These are phyloP conservation scores for Athene noctua DNA, from an alignment of 2,113 vertebrate genomes.

Conservation along the genomic window DNA sequence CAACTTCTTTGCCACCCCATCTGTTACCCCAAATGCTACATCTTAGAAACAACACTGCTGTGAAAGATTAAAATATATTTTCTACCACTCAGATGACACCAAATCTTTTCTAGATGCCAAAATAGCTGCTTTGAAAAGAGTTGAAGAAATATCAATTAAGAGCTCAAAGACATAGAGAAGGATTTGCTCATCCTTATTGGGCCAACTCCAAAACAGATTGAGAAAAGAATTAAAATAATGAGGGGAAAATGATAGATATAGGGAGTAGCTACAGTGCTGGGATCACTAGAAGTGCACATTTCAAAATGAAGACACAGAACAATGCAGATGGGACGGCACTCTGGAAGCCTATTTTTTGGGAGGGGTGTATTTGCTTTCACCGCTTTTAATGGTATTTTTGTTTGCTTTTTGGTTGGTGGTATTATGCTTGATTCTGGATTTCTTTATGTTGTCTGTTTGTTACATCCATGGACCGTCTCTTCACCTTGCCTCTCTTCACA, in stretches of 20 bases:
- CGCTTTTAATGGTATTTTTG: neutral
- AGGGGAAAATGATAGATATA: slow-evolving; percentile 76
- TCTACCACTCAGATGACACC: slow-evolving; percentile 87
- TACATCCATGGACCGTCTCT: neutral
- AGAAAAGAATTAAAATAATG: slow-evolving; percentile 83
- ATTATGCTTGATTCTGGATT: neutral
- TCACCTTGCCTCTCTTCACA: neutral
- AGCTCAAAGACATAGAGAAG: slow-evolving; percentile 83
- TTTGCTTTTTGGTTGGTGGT: neutral
- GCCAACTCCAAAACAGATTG: slow-evolving; percentile 84
- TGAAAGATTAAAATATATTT: slow-evolving; percentile 89
- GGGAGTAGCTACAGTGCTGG: slow-evolving; percentile 71
- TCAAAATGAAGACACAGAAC: slow-evolving; percentile 68
- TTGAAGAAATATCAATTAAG: slow-evolving; percentile 88
- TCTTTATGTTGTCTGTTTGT: neutral
- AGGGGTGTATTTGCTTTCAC: neutral
- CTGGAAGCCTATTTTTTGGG: slow-evolving; percentile 57
- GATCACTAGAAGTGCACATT: slow-evolving; percentile 73
- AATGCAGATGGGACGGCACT: slow-evolving; percentile 62
- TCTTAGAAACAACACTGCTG: slow-evolving; percentile 85
- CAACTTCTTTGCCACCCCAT: slow-evolving; percentile 86
- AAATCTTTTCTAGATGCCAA: slow-evolving; percentile 87
- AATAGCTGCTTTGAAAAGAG: slow-evolving; percentile 87
- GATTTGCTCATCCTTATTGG: slow-evolving; percentile 86
- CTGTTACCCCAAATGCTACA: slow-evolving; percentile 87